A percentile compares a stretch with the other conserved stretches of the same genome.
Evolutionary conservation across 2,797 vertebrate genomes (phyloP).

Genomic region (Lepus oiostolus): DNA sequence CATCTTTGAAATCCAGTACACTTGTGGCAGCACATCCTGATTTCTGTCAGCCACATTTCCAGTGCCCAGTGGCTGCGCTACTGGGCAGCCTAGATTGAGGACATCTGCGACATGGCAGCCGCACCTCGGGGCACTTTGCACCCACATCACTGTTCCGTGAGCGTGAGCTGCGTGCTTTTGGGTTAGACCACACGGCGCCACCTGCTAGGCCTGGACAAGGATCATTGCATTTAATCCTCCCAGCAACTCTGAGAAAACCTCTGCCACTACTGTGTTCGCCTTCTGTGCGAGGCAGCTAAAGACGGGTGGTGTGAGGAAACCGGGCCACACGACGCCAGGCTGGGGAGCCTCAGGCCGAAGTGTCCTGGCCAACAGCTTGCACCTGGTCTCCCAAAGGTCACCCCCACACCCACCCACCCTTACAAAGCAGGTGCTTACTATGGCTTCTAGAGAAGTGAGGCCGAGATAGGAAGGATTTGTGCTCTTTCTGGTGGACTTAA

Average conservation of each 20-base stretch:
- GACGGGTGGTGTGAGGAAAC: constrained; percentile 20
- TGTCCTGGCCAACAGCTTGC: background rate
- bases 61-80: background rate
- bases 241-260: background rate
- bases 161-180: background rate
- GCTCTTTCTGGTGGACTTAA: background rate
- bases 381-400: background rate
- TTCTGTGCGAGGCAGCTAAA: background rate
- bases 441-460: background rate
- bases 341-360: background rate
- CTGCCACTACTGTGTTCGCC: background rate
- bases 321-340: background rate
- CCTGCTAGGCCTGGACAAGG: background rate
- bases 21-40: background rate
- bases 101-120: background rate
- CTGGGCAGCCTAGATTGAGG: background rate
- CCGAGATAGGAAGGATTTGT: background rate
- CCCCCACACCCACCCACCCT: background rate
- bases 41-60: background rate
- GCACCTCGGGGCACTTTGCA: background rate
- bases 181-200: background rate
- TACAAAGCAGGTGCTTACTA: background rate
- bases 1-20: background rate
- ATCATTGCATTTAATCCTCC: background rate
- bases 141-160: background rate